Base-by-base conservation (phyloP, 2,888 invertebrate species). In the Cerastoderma edule region DNA sequence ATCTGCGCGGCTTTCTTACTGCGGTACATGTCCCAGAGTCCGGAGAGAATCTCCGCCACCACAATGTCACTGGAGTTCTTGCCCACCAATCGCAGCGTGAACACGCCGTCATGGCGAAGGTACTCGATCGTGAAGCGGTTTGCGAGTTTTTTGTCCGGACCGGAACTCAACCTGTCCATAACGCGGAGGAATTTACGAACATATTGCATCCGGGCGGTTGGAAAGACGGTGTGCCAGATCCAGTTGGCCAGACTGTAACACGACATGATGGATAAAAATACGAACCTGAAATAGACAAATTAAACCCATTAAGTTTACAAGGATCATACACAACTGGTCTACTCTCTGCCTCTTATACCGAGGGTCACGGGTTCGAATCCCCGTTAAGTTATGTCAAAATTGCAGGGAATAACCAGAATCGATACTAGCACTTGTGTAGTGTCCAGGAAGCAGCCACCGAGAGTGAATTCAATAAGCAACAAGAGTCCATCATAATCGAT, bases 161-260 rank as follows among this genome's bases (percentile, higher is more conserved):
- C 90, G 0, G 89, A 79, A 6, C 85, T 85, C 30, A 93, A 87
- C 24, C 92, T 89, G 83, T 92, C 92, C 92, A 93, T 93, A 67
- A 93, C 91, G 82, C 93, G 92, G 30, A 93, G 89, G 76, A 93
- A 92, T 80, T 93, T 93, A 63, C 93, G 85, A 84, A 93, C 91
- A 80, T 93, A 93, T 64, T 93, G 88, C 66, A 91, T 88, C 68
- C 92, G 82, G 66, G 90, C 90, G 56, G 91, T 88, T 60, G 91
- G 91, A 87, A 92, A 92, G n/a, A 91, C 87, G 77, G 92, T 90
- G 70, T 90, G 86, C 91, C 91, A 91, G 19, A 92, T 81, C 92
- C 92, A 92, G 32, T 87, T 78, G 13, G 89, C 77, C 57, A 92
- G 86, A 73, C 89, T 89, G 76, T 89, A 87, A 64, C 90, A 85